Evolutionary conservation across 2,797 vertebrate genomes (phyloP).

Genomic region (Dicrostonyx torquatus): DNA sequence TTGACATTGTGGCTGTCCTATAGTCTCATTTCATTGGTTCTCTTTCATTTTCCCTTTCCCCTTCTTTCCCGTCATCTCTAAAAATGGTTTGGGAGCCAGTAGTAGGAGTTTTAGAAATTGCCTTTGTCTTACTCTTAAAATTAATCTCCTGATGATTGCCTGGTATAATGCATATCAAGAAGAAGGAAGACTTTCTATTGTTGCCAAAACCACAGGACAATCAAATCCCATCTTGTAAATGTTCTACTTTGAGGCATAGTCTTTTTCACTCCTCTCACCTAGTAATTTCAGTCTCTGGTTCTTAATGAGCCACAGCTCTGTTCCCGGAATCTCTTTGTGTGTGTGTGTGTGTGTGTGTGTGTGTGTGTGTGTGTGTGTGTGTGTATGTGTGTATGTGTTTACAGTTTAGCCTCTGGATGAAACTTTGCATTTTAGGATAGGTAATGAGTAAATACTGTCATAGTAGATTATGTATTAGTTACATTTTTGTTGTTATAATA

Average conservation of each 20-base stretch:
- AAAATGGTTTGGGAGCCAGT: neutral
- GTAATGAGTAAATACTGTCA: too few relatives aligned
- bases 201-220: neutral
- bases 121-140: neutral
- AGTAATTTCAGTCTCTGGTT: neutral
- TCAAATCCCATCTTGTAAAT: neutral
- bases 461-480: neutral
- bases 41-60: neutral
- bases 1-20: neutral
- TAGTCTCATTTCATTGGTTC: neutral
- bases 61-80: neutral
- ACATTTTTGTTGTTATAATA: neutral
- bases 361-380: neutral
- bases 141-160: neutral
- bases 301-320: neutral
- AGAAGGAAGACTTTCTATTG: neutral
- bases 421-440: neutral
- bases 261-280: neutral
- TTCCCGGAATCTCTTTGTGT: neutral
- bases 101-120: neutral
- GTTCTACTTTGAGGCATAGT: neutral
- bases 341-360: neutral
- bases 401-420: neutral
- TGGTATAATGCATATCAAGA: neutral
- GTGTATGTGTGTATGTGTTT: neutral